Evolutionary conservation across 2,797 vertebrate species (phyloP).

Genomic region (Clarias pachynema): DNA sequence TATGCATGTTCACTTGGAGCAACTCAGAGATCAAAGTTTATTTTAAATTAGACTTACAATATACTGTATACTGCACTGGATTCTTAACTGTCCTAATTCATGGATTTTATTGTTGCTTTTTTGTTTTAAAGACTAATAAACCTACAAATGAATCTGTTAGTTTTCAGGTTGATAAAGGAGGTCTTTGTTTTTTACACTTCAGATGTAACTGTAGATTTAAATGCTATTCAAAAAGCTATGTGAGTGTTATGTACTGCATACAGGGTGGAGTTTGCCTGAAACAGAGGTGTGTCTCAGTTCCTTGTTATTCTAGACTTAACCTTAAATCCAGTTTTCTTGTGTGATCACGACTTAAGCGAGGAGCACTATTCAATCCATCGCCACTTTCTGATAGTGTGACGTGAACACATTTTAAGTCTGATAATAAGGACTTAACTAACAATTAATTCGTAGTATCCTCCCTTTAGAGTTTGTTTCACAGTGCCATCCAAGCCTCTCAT

Average conservation of each 20-base stretch:
- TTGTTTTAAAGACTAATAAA: not conserved
- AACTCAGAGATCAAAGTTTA: not conserved
- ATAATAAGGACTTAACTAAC: not conserved
- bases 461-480: no score
- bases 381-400: not conserved
- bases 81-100: not conserved
- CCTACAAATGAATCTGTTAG: not conserved
- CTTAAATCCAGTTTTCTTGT: not conserved
- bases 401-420: not conserved
- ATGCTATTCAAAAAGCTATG: not conserved
- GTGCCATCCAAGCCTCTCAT: no score
- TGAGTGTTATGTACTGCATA: not conserved
- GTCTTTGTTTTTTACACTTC: not conserved
- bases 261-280: no score
- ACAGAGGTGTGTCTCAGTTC: not conserved
- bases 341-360: not conserved
- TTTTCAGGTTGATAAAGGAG: not conserved
- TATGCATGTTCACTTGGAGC: not conserved
- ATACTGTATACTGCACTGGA: no score
- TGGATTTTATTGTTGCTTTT: not conserved
- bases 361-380: not conserved
- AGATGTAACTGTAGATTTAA: not conserved
- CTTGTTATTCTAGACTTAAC: not conserved
- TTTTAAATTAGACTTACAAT: not conserved
- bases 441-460: no score